Evolutionary conservation across 2,888 invertebrate genomes (phyloP).

Genomic region (Syrphus vitripennis): DNA sequence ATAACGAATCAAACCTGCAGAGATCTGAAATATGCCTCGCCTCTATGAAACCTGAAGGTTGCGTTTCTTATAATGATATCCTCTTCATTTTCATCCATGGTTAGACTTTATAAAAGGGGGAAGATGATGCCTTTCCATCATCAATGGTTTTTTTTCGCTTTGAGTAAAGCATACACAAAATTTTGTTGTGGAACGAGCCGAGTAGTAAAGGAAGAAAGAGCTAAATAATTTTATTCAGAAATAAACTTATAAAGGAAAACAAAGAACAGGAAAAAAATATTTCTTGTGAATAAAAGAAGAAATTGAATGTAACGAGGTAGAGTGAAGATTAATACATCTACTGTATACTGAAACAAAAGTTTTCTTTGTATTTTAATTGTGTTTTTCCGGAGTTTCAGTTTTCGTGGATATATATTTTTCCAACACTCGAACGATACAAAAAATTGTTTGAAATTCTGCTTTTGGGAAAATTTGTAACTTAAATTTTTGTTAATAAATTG

Average conservation of each 20-base stretch:
- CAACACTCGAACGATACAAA: too few species aligned
- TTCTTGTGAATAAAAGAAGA: conserved; percentile 12
- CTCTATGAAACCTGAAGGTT: conserved; percentile 20
- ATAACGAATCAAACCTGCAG: conserved; percentile 44
- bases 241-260: conserved; percentile 13
- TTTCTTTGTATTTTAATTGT: too few species aligned
- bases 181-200: background rate
- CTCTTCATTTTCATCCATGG: conserved; percentile 43
- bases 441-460: too few species aligned
- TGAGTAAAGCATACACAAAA: conserved; percentile 26
- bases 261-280: background rate
- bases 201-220: background rate
- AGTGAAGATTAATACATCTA: too few species aligned
- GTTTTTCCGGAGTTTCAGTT: too few species aligned
- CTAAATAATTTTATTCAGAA: conserved; percentile 23
- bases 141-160: background rate
- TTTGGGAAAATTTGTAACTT: too few species aligned
- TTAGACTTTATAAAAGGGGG: background rate
- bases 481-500: too few species aligned
- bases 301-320: conserved; percentile 39
- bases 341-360: too few species aligned
- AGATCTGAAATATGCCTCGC: background rate
- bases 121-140: background rate
- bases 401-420: too few species aligned
- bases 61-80: conserved; percentile 33